Conservation (phyloP, 1,140 invertebrate genomes). For the Drosophila eugracilis region DNA sequence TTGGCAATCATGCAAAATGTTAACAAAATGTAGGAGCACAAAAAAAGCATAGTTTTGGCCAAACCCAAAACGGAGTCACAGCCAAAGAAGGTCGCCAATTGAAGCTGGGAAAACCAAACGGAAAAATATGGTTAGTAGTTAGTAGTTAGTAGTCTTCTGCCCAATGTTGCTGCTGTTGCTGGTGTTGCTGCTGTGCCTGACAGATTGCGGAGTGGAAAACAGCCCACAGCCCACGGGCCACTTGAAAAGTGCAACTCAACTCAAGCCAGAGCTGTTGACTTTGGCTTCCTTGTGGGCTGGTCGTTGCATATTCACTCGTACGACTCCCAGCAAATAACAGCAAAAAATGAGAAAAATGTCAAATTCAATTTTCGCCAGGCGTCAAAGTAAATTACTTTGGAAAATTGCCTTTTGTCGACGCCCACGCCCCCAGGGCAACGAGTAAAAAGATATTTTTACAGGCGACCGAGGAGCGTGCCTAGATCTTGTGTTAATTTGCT, state of each 20-base stretch:
- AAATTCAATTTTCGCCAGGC: conserved; percentile 71
- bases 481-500: conserved; percentile 64
- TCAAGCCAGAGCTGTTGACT: conserved; percentile 15
- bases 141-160: conserved; percentile 58
- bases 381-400: conserved; percentile 70
- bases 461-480: conserved; percentile 40
- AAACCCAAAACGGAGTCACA: conserved; percentile 43
- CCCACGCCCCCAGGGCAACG: conserved; percentile 29
- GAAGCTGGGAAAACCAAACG: conserved; percentile 50
- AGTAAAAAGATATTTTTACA: conserved; percentile 1
- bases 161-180: conserved; percentile 47
- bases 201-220: conserved; percentile 38
- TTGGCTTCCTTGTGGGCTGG: conserved; percentile 68
- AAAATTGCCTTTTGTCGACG: conserved; percentile 72
- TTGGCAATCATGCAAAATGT: conserved; percentile 58
- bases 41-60: conserved; percentile 24
- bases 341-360: conserved; percentile 61
- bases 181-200: conserved; percentile 26
- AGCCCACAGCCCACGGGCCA: conserved; percentile 42
- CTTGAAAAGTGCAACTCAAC: conserved; percentile 41
- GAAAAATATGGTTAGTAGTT: not conserved
- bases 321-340: not conserved
- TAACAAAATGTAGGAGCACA: conserved; percentile 47
- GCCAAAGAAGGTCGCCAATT: conserved; percentile 62
- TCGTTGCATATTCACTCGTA: conserved; percentile 16